Evolutionary conservation across 2,797 vertebrate genomes (phyloP).

Genomic region (Podarcis siculus): DNA sequence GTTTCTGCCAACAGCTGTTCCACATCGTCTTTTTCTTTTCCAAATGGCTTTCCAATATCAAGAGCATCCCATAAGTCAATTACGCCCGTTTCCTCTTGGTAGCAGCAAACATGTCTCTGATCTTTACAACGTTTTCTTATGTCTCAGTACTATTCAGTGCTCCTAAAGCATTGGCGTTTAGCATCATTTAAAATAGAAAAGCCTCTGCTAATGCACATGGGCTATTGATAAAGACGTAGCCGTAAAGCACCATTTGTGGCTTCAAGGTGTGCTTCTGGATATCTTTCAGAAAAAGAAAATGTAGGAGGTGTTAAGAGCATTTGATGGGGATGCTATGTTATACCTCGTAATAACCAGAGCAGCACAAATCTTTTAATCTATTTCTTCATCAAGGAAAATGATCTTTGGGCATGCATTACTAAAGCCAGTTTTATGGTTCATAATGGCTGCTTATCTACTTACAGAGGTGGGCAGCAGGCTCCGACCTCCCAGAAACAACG

Average conservation of each 20-base stretch:
- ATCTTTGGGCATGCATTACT: neutral
- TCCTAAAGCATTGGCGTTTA: neutral
- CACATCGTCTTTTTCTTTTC: neutral
- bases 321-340: neutral
- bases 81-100: neutral
- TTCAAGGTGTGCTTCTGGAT: neutral
- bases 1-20: no score
- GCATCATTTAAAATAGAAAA: slow-evolving; percentile 12
- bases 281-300: neutral
- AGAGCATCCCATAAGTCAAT: no score
- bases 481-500: no score
- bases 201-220: slow-evolving; percentile 1
- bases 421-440: neutral
- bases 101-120: neutral
- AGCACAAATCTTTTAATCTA: neutral
- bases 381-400: neutral
- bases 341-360: neutral
- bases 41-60: neutral
- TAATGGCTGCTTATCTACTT: neutral
- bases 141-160: no score
- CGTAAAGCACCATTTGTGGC: neutral
- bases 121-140: neutral
- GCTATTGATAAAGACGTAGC: neutral
- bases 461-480: no score
- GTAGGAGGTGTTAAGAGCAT: neutral